Evolutionary conservation across 92 coral and sea anemone species (phyloP).

Genomic region (Epizoanthus stellaris): DNA sequence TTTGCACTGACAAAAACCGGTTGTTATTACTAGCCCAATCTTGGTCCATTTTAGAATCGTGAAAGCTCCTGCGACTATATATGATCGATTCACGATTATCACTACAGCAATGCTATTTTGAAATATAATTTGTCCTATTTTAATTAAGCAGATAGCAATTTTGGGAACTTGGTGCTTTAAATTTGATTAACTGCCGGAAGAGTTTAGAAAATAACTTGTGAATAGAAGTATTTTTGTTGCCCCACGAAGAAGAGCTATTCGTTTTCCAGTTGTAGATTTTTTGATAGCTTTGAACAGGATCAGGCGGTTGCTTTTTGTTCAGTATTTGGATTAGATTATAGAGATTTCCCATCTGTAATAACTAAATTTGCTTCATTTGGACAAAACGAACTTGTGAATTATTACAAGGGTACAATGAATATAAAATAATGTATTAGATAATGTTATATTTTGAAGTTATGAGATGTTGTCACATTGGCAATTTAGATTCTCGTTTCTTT

Average conservation of each 20-base stretch:
- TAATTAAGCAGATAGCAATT: too few species aligned
- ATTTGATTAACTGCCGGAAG: not conserved
- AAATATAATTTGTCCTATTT: too few species aligned
- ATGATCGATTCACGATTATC: too few species aligned
- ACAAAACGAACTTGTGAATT: not conserved
- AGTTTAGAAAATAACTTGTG: not conserved
- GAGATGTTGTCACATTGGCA: not conserved
- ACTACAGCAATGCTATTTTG: too few species aligned
- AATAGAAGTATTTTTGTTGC: not conserved
- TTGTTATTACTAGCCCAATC: too few species aligned
- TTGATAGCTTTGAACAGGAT: constrained; percentile 5
- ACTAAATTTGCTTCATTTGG: not conserved
- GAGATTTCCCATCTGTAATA: not conserved
- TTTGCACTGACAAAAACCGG: too few species aligned
- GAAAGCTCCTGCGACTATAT: too few species aligned
- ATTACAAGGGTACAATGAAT: not conserved
- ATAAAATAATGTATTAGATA: too few species aligned
- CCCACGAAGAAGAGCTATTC: not conserved
- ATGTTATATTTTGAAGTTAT: not conserved
- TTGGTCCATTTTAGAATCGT: too few species aligned
- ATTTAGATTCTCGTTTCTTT: too few species aligned
- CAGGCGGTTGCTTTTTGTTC: not conserved
- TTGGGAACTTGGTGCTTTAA: not conserved
- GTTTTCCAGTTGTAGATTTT: not conserved
- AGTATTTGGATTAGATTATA: not conserved